phyloP scores from a whole-genome alignment of 2,888 invertebrate genomes.

The Dromius quadrimaculatus region DNA sequence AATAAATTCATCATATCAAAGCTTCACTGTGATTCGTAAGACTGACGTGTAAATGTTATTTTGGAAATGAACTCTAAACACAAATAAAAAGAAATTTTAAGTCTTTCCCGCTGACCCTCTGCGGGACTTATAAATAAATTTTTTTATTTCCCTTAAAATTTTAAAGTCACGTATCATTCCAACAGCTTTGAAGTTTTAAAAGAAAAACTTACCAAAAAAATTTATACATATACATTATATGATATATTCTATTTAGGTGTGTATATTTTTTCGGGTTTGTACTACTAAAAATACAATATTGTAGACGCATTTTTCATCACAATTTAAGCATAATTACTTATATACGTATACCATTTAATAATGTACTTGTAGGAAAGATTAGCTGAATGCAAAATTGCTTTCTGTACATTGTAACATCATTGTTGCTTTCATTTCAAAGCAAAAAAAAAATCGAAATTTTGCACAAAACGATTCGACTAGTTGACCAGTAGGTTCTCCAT shows the following conservation, averaged over 20 bases:
- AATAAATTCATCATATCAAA: conserved; percentile 71
- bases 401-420: conserved; percentile 63
- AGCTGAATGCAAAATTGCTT: conserved; percentile 61
- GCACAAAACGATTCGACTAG: conserved; percentile 46
- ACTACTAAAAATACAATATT: conserved; percentile 62
- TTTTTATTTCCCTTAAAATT: conserved; percentile 47
- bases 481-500: conserved; percentile 10
- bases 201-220: conserved; percentile 58
- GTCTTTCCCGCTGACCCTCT: conserved; percentile 51
- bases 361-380: conserved; percentile 57
- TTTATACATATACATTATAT: conserved; percentile 53
- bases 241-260: conserved; percentile 60
- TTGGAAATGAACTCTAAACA: conserved; percentile 64
- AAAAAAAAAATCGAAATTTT: conserved; percentile 49
- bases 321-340: conserved; percentile 62
- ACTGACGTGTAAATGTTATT: conserved; percentile 69
- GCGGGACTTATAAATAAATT: conserved; percentile 44
- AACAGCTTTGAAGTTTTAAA: conserved; percentile 62
- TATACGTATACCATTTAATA: conserved; percentile 56
- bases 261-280: conserved; percentile 65
- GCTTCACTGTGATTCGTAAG: conserved; percentile 71
- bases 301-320: conserved; percentile 65
- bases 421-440: conserved; percentile 61
- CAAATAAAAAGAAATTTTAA: conserved; percentile 55
- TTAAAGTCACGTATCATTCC: conserved; percentile 55